Evolutionary conservation across 2,113 vertebrate species (phyloP).

Genomic region (Lota lota): DNA sequence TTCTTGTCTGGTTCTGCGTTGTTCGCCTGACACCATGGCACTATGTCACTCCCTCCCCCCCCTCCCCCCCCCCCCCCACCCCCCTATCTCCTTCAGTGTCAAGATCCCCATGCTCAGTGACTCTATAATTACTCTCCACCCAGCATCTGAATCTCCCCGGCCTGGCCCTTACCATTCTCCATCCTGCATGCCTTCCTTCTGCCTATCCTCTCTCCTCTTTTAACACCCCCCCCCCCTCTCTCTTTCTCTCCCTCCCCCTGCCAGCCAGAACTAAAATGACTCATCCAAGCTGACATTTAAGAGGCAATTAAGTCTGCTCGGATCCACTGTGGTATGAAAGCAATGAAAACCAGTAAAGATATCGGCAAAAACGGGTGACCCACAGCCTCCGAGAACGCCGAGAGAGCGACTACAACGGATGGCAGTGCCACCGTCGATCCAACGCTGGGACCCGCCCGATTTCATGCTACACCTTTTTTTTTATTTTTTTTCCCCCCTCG

Average conservation of each 20-base stretch:
- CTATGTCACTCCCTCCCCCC: too few species aligned
- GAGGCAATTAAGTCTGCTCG: conserved; percentile 50
- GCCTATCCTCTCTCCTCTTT: conserved; percentile 25
- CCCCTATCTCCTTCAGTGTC: too few species aligned
- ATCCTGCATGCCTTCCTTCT: conserved; percentile 17
- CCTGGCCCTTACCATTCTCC: conserved; percentile 17
- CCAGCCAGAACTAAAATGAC: conserved; percentile 56
- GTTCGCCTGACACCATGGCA: too few species aligned
- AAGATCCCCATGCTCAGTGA: conserved; percentile 5
- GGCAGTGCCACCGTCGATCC: conserved; percentile 8
- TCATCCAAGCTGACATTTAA: conserved; percentile 68
- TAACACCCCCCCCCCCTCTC: conserved; percentile 29
- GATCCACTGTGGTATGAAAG: conserved; percentile 30
- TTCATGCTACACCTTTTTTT: conserved; percentile 39
- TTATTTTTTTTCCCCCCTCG: conserved; percentile 11
- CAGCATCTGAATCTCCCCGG: not conserved
- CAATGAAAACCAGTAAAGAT: conserved; percentile 39
- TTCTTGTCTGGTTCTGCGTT: too few species aligned
- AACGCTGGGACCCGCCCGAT: conserved; percentile 32
- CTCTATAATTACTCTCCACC: conserved; percentile 18
- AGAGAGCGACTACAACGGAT: conserved; percentile 12
- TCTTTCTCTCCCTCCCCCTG: conserved; percentile 12
- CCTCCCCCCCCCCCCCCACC: too few species aligned
- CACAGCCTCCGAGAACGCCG: not conserved
- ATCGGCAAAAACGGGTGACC: not conserved